Conservation (phyloP, 2,113 vertebrate species). For the Sylvietta virens region DNA sequence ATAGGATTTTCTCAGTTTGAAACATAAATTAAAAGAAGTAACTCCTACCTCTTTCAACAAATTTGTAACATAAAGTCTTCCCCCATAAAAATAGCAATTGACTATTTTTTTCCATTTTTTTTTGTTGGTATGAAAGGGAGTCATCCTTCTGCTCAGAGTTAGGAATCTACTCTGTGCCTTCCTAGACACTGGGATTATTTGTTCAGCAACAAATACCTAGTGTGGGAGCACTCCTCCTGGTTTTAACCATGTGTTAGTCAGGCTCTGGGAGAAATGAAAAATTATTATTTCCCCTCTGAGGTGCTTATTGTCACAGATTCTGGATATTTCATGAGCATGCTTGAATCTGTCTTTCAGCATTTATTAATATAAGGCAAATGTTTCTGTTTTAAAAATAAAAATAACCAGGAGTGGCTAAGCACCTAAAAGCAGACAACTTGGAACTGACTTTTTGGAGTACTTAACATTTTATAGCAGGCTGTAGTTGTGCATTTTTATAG, state of each 20-base stretch:
- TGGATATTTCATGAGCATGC: not conserved
- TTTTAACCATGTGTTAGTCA: not conserved
- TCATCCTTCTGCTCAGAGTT: not conserved
- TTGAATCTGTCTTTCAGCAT: not conserved
- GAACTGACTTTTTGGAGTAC: not conserved
- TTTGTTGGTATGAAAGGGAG: not conserved
- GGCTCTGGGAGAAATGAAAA: not conserved
- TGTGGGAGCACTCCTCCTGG: not conserved
- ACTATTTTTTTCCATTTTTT: no score
- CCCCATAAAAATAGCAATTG: no score
- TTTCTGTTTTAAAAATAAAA: not conserved
- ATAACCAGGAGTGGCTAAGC: not conserved
- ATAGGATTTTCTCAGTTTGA: not conserved
- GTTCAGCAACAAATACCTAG: not conserved
- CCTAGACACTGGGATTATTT: not conserved
- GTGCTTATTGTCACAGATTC: not conserved
- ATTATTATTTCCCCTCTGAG: not conserved
- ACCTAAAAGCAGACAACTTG: not conserved
- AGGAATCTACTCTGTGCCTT: not conserved
- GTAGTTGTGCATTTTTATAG: not conserved
- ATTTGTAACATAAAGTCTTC: not conserved
- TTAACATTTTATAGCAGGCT: conserved; percentile 4
- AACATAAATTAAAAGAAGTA: not conserved
- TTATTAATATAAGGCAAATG: not conserved
- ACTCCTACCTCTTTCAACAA: not conserved